Evolutionary conservation across 2,888 invertebrate species (phyloP).

Genomic region (Hyalella azteca): DNA sequence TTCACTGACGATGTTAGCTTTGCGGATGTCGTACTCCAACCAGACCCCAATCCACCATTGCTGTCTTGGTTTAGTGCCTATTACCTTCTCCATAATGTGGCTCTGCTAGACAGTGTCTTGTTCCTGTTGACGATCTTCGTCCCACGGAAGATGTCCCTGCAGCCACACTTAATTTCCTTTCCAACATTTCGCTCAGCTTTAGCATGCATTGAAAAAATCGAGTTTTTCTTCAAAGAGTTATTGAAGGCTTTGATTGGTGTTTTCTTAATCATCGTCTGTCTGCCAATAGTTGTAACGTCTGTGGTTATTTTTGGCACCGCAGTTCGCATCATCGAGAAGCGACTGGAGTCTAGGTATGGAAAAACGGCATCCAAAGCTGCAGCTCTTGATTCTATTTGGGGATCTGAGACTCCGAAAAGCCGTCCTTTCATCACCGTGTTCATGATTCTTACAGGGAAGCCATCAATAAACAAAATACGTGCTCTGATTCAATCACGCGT

Average conservation of each 20-base stretch:
- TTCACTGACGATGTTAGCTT: not conserved
- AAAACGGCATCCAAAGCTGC: constrained; percentile 40
- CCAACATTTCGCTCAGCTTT: not conserved
- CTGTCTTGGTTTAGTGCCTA: not conserved
- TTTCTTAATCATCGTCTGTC: not conserved
- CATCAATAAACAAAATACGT: constrained; percentile 39
- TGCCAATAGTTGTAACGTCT: constrained; percentile 40
- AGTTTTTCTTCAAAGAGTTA: constrained; percentile 4
- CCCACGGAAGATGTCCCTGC: not conserved
- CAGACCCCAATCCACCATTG: not conserved
- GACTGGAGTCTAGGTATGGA: constrained; percentile 30
- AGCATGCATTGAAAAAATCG: not conserved
- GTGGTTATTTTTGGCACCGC: constrained; percentile 24
- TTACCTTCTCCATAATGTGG: not conserved
- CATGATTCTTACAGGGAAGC: constrained; percentile 39
- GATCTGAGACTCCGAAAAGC: constrained; percentile 41
- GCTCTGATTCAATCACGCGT: constrained; percentile 30
- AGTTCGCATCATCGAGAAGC: not conserved
- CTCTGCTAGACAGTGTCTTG: not conserved
- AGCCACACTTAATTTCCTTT: not conserved
- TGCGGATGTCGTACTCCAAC: not conserved
- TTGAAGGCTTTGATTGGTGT: constrained; percentile 40
- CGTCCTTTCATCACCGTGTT: constrained; percentile 45
- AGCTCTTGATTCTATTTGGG: constrained; percentile 51
- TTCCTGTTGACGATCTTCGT: not conserved